Evolutionary conservation across 2,113 vertebrate species (phyloP), one percentile per base, ranked within the genome.

Genomic region (Thunnus maccoyii): DNA sequence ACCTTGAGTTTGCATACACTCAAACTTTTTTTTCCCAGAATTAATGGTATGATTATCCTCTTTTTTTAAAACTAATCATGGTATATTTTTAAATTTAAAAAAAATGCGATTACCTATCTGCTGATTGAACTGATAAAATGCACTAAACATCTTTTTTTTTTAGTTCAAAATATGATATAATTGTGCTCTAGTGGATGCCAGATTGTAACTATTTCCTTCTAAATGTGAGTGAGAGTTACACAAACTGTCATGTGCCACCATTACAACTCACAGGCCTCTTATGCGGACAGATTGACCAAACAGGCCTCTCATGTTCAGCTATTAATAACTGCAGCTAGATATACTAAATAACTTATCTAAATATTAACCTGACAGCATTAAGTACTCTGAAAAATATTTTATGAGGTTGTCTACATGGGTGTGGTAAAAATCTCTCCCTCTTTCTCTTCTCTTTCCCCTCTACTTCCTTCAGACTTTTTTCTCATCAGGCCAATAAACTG

Each of bases 301-400:
- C 67, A 52, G 79, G 67, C 80, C 61, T 85, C 87, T 92, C 87
- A 82, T 89, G 90, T 92, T 91, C 84, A 65, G 70, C 85, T 93
- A 91, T 83, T 87, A 92, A 92, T 93, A 94, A 76, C 78, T 17
- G 32, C 58, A 63, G 77, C 60, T 30, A 1, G 32, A 52, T 85
- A 91, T 80, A 41, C 9, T 41, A 91, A 87, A 89, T 88, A 86
- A 85, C n/a, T 4, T 7, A 11, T 2, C 62, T 72, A 78, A 88
- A 73, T 85, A 83, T 81, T 83, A 78, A 69, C 60, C 61, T 72
- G 4, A 50, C 79, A 55, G 57, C 25, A 72, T 79, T 64, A 63
- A 57, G 73, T 55, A 17, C 32, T 70, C 22, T 30, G 67, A 78
- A 65, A 80, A 75, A 52, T 47, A 60, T 73, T 58, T 44, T 64